Conservation (phyloP, 1,140 invertebrate species). For the Pseudobourletiella spinata region DNA sequence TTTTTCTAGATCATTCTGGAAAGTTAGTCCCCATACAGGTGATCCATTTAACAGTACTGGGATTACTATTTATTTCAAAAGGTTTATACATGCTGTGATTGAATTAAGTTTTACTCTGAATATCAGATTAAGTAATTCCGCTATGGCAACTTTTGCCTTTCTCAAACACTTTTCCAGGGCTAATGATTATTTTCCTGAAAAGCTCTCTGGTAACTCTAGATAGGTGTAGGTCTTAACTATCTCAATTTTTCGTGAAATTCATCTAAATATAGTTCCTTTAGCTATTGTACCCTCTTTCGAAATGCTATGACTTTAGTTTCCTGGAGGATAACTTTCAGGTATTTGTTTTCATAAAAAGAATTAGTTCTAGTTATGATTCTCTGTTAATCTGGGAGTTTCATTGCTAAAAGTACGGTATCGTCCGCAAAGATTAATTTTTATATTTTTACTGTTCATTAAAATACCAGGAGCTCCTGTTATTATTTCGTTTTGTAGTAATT, state of each 20-base stretch:
- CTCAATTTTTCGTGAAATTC: conserved; percentile 6
- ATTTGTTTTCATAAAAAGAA: no score
- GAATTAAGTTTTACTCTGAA: not conserved
- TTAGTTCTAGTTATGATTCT: no score
- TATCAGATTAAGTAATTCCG: not conserved
- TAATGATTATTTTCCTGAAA: no score
- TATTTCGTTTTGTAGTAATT: not conserved
- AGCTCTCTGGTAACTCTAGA: conserved; percentile 4
- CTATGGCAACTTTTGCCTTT: conserved; percentile 4
- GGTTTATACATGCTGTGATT: no score
- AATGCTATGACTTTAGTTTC: no score
- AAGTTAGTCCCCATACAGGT: not conserved
- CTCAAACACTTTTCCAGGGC: not conserved
- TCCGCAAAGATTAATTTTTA: conserved; percentile 22
- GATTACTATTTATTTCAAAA: not conserved
- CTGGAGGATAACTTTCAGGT: no score
- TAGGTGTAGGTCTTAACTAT: conserved; percentile 8
- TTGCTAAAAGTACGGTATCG: conserved; percentile 11
- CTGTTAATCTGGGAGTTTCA: not conserved
- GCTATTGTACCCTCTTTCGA: no score
- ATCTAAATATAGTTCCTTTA: conserved; percentile 1
- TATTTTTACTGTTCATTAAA: not conserved
- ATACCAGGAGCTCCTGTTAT: not conserved
- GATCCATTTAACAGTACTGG: not conserved
- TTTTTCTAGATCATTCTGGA: not conserved